Evolutionary conservation across 2,797 vertebrate genomes (phyloP).

Genomic region (Tamandua tetradactyla): DNA sequence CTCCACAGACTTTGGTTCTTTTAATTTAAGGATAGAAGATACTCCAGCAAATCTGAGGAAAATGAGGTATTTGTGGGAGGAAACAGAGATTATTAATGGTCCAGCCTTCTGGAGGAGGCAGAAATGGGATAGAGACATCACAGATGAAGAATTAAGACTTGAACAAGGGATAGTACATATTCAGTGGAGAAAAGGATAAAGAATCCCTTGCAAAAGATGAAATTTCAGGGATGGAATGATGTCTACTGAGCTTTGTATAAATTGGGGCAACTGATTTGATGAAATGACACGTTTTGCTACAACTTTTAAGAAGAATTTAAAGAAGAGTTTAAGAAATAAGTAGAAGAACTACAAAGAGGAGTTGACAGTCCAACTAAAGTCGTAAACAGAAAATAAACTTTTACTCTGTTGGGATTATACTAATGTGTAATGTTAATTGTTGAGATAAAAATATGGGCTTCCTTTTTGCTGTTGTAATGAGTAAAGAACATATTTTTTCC

Average conservation of each 20-base stretch:
- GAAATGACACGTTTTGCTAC: not conserved
- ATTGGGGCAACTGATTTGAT: not conserved
- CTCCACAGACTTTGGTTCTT: not conserved
- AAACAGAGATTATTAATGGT: not conserved
- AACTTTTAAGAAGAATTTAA: not conserved
- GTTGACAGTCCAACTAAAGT: not conserved
- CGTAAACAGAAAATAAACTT: not conserved
- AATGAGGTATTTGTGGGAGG: not conserved
- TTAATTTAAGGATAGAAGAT: not conserved
- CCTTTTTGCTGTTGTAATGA: not conserved
- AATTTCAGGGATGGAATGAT: not conserved
- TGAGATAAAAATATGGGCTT: not conserved
- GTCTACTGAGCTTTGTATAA: not conserved
- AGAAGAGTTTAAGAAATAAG: not conserved
- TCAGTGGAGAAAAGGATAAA: not conserved
- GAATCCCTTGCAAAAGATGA: not conserved
- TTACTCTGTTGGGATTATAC: not conserved
- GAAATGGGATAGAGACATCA: not conserved
- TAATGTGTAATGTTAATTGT: not conserved
- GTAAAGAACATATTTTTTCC: not conserved
- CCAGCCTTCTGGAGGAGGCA: not conserved
- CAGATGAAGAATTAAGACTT: not conserved
- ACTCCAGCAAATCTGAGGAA: not conserved
- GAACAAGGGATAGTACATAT: not conserved
- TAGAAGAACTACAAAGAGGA: not conserved